These are phyloP conservation scores for Drosophila setosimentum DNA, from an alignment of 2,888 invertebrate genomes.

Conservation along the genomic window DNA sequence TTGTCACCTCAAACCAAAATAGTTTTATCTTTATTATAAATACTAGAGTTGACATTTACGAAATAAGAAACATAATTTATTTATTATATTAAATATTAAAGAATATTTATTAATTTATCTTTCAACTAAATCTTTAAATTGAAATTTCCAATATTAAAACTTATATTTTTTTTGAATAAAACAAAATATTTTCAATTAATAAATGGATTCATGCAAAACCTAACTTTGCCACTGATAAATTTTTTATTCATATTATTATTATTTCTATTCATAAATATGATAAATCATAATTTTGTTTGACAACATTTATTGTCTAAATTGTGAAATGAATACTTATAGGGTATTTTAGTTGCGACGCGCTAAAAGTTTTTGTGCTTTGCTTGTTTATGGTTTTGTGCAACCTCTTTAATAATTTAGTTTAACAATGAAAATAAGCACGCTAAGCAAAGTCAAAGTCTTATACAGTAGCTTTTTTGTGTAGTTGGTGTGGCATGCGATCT, in stretches of 20 bases:
- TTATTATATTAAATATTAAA: background rate
- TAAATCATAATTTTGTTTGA: background rate
- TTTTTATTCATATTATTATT: background rate
- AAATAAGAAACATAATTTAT: background rate
- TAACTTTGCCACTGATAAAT: background rate
- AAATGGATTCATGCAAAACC: background rate
- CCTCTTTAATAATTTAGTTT: constrained; percentile 75
- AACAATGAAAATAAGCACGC: constrained; percentile 55
- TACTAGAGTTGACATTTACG: background rate
- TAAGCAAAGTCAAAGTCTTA: constrained; percentile 23
- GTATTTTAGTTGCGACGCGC: background rate
- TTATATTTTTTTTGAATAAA: background rate
- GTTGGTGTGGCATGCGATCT: constrained; percentile 59
- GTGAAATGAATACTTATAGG: background rate
- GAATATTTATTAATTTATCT: background rate
- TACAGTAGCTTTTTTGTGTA: constrained; percentile 33
- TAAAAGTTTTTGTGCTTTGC: background rate
- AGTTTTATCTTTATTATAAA: background rate
- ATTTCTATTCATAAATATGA: background rate
- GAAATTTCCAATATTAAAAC: background rate
- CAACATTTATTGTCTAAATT: background rate
- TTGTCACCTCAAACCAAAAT: background rate
- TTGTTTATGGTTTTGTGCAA: constrained; percentile 10
- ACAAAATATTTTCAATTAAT: background rate
- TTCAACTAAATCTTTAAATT: background rate